Percentiles rank a stretch among this genome's conserved stretches.
These are phyloP conservation scores for Sphaerophoria rueppellii DNA, from an alignment of 2,888 invertebrate species.

Conservation along the genomic window DNA sequence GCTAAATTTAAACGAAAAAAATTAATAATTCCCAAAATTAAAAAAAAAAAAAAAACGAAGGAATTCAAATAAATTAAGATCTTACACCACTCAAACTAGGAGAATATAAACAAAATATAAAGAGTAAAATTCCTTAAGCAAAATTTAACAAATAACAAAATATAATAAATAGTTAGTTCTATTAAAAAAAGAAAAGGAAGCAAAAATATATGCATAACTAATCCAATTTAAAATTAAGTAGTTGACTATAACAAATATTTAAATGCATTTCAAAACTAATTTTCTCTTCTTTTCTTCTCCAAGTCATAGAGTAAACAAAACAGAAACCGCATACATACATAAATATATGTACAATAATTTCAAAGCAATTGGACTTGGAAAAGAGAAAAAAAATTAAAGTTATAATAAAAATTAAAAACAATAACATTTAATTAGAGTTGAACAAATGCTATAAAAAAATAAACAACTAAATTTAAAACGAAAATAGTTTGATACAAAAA, in stretches of 20 bases:
- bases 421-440: slow-evolving; percentile 63
- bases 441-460: slow-evolving; percentile 59
- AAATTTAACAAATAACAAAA: slow-evolving; percentile 38
- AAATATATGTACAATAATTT: slow-evolving; percentile 44
- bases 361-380: slow-evolving; percentile 73
- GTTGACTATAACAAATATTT: slow-evolving; percentile 66
- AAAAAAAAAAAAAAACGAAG: slow-evolving; percentile 53
- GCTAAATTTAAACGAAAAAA: slow-evolving; percentile 50
- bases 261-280: slow-evolving; percentile 69
- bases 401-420: slow-evolving; percentile 58
- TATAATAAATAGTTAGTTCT: slow-evolving; percentile 64
- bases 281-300: slow-evolving; percentile 71
- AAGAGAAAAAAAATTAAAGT: slow-evolving; percentile 47
- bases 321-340: slow-evolving; percentile 9
- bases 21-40: slow-evolving; percentile 35
- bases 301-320: slow-evolving; percentile 59
- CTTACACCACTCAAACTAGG: slow-evolving; percentile 63
- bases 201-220: slow-evolving; percentile 60
- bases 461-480: slow-evolving; percentile 54
- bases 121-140: slow-evolving; percentile 48
- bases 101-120: slow-evolving; percentile 42
- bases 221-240: slow-evolving; percentile 71
- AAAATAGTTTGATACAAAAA: slow-evolving; percentile 71
- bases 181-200: slow-evolving; percentile 34
- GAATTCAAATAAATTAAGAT: slow-evolving; percentile 53